A percentile compares a stretch with the other conserved stretches of the same genome.
Conservation (phyloP, 2,888 invertebrate species). For the Actias luna region DNA sequence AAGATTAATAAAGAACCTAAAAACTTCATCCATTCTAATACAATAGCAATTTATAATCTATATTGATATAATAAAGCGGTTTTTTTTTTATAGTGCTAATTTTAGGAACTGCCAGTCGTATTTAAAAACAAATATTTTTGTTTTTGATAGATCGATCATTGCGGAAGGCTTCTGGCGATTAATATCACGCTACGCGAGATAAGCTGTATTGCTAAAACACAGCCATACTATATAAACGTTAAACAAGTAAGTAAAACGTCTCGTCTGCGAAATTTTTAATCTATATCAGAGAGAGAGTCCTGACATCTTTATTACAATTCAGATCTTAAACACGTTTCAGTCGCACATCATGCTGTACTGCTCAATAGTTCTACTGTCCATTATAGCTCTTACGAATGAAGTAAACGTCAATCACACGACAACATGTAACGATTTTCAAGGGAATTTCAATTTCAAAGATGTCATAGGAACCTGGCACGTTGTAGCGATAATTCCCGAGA, state of each 20-base stretch:
- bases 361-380: slow-evolving; percentile 28
- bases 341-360: slow-evolving; percentile 37
- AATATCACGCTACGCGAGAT: too few species aligned
- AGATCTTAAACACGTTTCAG: slow-evolving; percentile 22
- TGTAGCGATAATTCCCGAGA: slow-evolving; percentile 64
- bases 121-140: too few species aligned
- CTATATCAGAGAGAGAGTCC: slow-evolving; percentile 10
- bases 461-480: slow-evolving; percentile 63
- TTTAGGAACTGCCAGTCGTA: too few species aligned
- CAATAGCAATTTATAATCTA: too few species aligned
- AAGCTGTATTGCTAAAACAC: too few species aligned
- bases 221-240: too few species aligned
- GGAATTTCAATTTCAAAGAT: slow-evolving; percentile 53
- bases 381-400: slow-evolving; percentile 33
- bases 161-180: too few species aligned
- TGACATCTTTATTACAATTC: background rate
- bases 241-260: background rate
- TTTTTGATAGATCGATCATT: too few species aligned
- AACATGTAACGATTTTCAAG: slow-evolving; percentile 54
- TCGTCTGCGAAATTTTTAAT: slow-evolving; percentile 26
- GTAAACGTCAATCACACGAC: slow-evolving; percentile 35
- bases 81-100: too few species aligned
- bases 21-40: too few species aligned
- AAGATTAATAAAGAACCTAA: too few species aligned
- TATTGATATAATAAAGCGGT: too few species aligned